Percentiles rank a stretch among this genome's conserved stretches.
phyloP scores from a whole-genome alignment of 2,797 vertebrate genomes.

The Masticophis lateralis region DNA sequence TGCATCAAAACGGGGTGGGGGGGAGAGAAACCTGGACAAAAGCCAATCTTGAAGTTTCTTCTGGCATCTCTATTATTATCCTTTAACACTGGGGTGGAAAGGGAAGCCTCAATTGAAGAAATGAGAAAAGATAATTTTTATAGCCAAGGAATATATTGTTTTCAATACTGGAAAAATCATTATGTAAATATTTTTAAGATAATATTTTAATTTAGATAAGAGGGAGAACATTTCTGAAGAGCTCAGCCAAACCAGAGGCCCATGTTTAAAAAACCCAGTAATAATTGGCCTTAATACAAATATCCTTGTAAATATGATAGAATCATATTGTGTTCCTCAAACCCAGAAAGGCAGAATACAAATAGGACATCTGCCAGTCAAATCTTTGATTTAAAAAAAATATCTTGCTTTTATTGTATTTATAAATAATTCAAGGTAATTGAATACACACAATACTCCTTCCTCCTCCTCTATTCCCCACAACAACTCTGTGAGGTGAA shows the following conservation, averaged over 20 bases:
- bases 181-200: not conserved
- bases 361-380: not conserved
- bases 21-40: not conserved
- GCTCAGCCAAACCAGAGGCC: not conserved
- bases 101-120: not conserved
- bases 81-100: not conserved
- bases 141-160: not conserved
- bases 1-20: not conserved
- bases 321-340: not conserved
- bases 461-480: not conserved
- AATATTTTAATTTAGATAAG: not conserved
- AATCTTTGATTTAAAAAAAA: not conserved
- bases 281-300: not conserved
- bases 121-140: not conserved
- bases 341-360: not conserved
- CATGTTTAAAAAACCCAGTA: not conserved
- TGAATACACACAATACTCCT: not conserved
- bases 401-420: not conserved
- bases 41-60: not conserved
- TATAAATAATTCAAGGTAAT: not conserved
- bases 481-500: not conserved
- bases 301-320: not conserved
- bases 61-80: not conserved
- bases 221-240: not conserved
- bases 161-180: not conserved